Evolutionary conservation across 1,140 invertebrate species (phyloP).

Genomic region (Trissolcus basalis): DNA sequence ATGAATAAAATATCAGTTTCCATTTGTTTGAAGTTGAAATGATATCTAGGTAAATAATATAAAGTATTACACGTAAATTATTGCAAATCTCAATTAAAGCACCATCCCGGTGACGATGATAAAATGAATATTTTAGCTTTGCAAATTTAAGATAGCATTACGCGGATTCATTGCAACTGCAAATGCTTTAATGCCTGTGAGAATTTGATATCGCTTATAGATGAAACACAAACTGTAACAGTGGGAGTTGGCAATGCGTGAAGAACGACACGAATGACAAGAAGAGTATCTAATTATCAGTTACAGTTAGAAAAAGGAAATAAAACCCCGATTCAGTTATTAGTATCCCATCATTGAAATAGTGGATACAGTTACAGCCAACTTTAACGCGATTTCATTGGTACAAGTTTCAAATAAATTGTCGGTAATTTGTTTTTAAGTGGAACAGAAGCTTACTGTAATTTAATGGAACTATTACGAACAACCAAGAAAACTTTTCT

Average conservation of each 20-base stretch:
- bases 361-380: constrained; percentile 36
- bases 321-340: constrained; percentile 27
- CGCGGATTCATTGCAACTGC: too few species aligned
- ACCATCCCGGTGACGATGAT: too few species aligned
- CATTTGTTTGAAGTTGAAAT: too few species aligned
- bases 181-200: too few species aligned
- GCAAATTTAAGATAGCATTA: too few species aligned
- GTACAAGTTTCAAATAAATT: constrained; percentile 27
- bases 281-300: constrained; percentile 23
- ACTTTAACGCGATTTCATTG: constrained; percentile 31
- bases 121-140: too few species aligned
- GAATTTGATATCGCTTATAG: background rate
- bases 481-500: too few species aligned
- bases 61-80: too few species aligned
- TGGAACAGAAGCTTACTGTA: constrained; percentile 3
- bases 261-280: constrained; percentile 26
- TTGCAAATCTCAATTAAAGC: too few species aligned
- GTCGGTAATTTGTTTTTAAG: background rate
- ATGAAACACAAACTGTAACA: background rate
- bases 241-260: constrained; percentile 4
- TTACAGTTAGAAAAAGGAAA: constrained; percentile 43
- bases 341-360: constrained; percentile 25
- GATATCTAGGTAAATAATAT: too few species aligned
- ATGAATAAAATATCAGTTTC: too few species aligned
- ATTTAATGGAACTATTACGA: too few species aligned